Evolutionary conservation across 2,888 invertebrate genomes (phyloP), one percentile per base, ranked within the genome.

Genomic region (Lycophotia porphyrea): DNA sequence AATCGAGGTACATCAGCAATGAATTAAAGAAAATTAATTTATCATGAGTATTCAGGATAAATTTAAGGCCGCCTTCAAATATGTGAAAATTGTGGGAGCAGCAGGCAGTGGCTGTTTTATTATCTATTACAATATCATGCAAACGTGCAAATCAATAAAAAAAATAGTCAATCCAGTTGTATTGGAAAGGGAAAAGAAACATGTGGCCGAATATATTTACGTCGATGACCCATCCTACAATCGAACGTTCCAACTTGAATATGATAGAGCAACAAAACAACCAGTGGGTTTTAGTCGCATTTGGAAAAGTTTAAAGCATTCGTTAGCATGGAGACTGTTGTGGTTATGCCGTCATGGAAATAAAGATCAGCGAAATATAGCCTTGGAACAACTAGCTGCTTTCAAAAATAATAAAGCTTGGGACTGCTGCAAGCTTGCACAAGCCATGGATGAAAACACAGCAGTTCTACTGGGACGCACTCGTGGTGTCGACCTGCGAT

Each of bases 401-500:
- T 97, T 98, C 84, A 97, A 97, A 90, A 97, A 97, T 89, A 96
- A 98, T 27, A 97, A 97, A 93, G 95, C 94, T 76, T 97, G 97
- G 97, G 97, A 98, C 87, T 98, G 97, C 90, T 95, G 97, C 71
- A 97, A 98, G 88, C 96, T 99, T 78, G 98, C 99, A 9, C 98
- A 98, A 94, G 97, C 98, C 83, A 97, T 98, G 87, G 98, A 98
- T 94, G 97, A 97, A 65, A 96, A 97, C 85, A 98, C 98, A 0
- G 98, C 98, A 4, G 97, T 98, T 1, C 97, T 98, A 4, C 95
- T 99, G 70, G 98, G 99, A 0, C 96, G 98, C 85, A 97, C 97
- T 4, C 93, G 95, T 58, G 97, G 97, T 60, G 97, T 97, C 5
- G 98, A 98, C 93, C 93, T 97, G 24, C 97, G 98, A 71, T 98